Base-by-base conservation (phyloP, 2,113 vertebrate species). In the human region DNA sequence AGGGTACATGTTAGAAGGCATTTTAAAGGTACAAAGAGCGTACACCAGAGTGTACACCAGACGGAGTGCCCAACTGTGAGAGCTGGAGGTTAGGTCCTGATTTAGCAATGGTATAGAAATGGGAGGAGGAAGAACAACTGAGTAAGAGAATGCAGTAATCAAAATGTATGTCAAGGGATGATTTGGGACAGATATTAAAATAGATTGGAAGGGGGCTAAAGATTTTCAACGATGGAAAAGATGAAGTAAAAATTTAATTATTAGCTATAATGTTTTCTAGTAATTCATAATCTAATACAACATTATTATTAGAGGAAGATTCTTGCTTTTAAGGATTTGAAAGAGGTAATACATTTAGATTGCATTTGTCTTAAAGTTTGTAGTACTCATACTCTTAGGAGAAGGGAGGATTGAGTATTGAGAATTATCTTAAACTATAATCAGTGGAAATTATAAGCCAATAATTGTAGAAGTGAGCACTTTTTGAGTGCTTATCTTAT, bases 291-390 rank as follows among this genome's bases (percentile, higher is more conserved):
- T 38, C 20, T 85, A 78, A 50, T n/a, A 64, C 38, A 88, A 80
- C 23, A 32, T 85, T 93, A 27, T 83, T 61, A 89, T 59, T 50
- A 22, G 75, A 91, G 25, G 75, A 81, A 50, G 20, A 79, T 59
- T 72, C 35, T 96, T 91, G 32, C 59, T 81, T 91, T 96, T 78
- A 84, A 78, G 87, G 45, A 76, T 52, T 70, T 94, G n/a, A 88
- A 83, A 89, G 78, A 83, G 13, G 9, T 70, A 72, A 72, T 64
- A 30, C 38, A 90, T 73, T 92, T 86, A 75, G 40, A 10, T 84
- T 72, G 50, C 68, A 45, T 79, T 92, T 84, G 43, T 84, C 18
- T 89, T 89, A 57, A 92, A 79, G n/a, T 84, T 27, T 38, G 0
- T 96, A 40, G 68, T 68, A 76, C 1, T 64, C 40, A 52, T 18